A percentile compares a stretch with the other conserved stretches of the same genome.
These are phyloP conservation scores for Epistrophe eligans DNA, from an alignment of 2,888 invertebrate genomes.

Conservation along the genomic window DNA sequence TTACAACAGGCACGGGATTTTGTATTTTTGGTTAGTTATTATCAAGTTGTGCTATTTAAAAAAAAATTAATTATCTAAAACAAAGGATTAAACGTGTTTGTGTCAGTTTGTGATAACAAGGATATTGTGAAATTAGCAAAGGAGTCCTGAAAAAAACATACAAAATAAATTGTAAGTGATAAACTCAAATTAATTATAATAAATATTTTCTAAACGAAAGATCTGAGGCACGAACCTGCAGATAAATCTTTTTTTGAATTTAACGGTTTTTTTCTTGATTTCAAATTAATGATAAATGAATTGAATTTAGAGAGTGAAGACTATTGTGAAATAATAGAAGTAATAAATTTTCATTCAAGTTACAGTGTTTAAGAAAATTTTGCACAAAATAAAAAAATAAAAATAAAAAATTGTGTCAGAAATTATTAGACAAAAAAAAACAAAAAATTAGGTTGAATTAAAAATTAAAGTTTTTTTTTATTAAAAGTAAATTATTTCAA, in stretches of 20 bases:
- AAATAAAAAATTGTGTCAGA: no score
- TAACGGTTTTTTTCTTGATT: slow-evolving; percentile 56
- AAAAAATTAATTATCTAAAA: background rate
- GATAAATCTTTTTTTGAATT: slow-evolving; percentile 38
- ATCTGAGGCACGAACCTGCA: slow-evolving; percentile 53
- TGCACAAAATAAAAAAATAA: background rate
- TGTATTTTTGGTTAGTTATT: background rate
- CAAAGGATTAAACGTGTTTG: slow-evolving; percentile 30
- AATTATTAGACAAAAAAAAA: no score
- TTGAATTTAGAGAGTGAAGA: background rate
- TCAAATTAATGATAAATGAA: background rate
- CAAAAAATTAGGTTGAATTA: no score
- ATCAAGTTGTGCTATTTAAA: slow-evolving; percentile 15
- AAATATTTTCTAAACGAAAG: slow-evolving; percentile 31
- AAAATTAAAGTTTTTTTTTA: no score
- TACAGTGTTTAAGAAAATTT: background rate
- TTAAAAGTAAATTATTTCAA: no score
- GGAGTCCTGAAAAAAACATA: slow-evolving; percentile 30
- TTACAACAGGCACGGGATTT: slow-evolving; percentile 42
- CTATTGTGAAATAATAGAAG: background rate
- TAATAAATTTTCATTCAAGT: background rate
- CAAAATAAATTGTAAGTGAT: slow-evolving; percentile 59
- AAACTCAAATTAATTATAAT: background rate
- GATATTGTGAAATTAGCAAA: slow-evolving; percentile 32
- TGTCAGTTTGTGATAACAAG: slow-evolving; percentile 47